These are phyloP conservation scores for Mustelus asterias DNA, from an alignment of 2,113 vertebrate genomes.

Conservation along the genomic window DNA sequence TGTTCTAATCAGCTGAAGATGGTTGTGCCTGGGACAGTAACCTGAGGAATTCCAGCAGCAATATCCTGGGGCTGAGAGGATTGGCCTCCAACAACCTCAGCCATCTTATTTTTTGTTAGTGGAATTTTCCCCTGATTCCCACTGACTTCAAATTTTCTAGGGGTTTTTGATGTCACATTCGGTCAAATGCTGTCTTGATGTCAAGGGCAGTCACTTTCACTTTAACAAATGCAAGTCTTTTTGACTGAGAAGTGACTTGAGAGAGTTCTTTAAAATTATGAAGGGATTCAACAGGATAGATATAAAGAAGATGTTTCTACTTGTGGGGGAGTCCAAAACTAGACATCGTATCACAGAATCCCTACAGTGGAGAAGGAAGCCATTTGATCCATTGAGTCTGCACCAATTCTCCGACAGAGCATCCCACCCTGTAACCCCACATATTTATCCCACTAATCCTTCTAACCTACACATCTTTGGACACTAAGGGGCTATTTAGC, in stretches of 20 bases:
- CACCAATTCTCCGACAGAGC: no score
- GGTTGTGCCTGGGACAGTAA: background rate
- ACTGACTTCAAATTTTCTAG: background rate
- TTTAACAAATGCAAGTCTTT: background rate
- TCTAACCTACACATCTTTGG: no score
- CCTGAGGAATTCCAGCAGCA: background rate
- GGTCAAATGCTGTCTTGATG: background rate
- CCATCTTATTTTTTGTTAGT: background rate
- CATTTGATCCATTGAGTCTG: no score
- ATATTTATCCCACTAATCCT: no score
- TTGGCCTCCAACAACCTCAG: background rate
- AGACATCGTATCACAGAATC: background rate
- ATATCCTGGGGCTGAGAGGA: background rate
- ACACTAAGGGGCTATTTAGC: no score
- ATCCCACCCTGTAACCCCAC: no score
- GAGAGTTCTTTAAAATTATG: background rate
- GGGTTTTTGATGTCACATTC: background rate
- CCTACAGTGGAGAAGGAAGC: no score
- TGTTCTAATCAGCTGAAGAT: background rate
- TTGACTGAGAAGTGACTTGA: background rate
- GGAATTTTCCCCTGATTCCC: background rate
- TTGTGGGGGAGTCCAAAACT: background rate
- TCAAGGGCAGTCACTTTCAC: background rate
- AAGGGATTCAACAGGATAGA: background rate
- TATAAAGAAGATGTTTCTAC: background rate